A percentile compares a stretch with the other conserved stretches of the same genome.
These are phyloP conservation scores for Cyphomyrus plagiostoma DNA, from an alignment of 2,113 vertebrate species.

Conservation along the genomic window DNA sequence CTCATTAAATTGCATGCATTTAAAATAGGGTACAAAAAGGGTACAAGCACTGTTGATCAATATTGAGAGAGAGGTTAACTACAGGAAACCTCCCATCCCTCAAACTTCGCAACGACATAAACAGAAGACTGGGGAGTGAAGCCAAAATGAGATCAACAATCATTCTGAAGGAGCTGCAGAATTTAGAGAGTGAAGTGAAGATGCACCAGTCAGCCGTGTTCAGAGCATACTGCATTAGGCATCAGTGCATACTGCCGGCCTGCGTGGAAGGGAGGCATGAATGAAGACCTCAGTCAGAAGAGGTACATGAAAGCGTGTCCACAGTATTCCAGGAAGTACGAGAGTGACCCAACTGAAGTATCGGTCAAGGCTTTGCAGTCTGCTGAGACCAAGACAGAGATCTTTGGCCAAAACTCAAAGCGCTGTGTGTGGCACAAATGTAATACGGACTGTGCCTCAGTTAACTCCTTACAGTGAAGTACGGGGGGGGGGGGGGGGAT, in stretches of 20 bases:
- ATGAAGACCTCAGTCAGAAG: not conserved
- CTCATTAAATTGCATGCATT: too few relatives aligned
- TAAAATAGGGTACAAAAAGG: not conserved
- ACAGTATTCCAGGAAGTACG: not conserved
- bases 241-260: not conserved
- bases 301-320: not conserved
- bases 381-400: not conserved
- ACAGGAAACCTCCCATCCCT: not conserved
- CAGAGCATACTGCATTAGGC: not conserved
- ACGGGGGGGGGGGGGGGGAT: not conserved
- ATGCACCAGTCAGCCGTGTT: not conserved
- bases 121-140: not conserved
- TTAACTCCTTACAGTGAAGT: not conserved
- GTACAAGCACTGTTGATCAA: not conserved
- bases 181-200: not conserved
- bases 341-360: not conserved
- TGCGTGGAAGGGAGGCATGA: not conserved
- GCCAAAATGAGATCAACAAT: not conserved
- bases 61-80: not conserved
- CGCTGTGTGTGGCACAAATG: not conserved
- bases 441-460: not conserved
- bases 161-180: not conserved
- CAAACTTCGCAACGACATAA: not conserved
- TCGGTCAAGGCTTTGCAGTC: not conserved
- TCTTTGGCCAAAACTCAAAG: not conserved